Evolutionary conservation across 2,888 invertebrate genomes (phyloP).

Genomic region (Epicampocera succincta): DNA sequence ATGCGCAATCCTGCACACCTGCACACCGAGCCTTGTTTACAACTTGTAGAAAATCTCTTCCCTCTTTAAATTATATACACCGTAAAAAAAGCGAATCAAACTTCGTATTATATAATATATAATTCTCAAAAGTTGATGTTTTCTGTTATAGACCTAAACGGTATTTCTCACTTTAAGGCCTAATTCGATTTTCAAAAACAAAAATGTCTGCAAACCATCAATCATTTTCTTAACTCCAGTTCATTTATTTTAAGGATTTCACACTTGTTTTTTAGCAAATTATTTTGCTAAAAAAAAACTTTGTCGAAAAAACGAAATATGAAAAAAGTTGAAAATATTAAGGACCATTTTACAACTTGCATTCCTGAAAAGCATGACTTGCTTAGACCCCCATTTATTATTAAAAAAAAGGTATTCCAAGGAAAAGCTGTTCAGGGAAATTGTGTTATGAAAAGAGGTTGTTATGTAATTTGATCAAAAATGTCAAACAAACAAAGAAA

Average conservation of each 20-base stretch:
- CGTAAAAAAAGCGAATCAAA: too few species aligned
- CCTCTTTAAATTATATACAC: too few species aligned
- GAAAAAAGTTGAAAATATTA: background rate
- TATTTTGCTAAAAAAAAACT: background rate
- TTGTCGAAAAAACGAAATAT: background rate
- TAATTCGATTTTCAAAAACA: too few species aligned
- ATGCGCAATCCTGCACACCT: too few species aligned
- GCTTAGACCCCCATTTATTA: constrained; percentile 68
- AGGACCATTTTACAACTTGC: background rate
- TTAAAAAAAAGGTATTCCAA: constrained; percentile 62
- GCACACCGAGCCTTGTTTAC: too few species aligned
- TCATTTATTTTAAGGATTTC: background rate
- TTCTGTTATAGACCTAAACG: too few species aligned
- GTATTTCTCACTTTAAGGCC: too few species aligned
- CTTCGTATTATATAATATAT: too few species aligned
- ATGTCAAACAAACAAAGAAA: constrained; percentile 25
- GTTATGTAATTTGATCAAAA: constrained; percentile 55
- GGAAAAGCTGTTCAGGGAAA: constrained; percentile 8
- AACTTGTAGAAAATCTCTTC: too few species aligned
- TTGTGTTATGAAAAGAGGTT: constrained; percentile 49
- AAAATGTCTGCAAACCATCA: too few species aligned
- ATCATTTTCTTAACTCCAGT: constrained; percentile 66
- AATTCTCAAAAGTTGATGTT: too few species aligned
- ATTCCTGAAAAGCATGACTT: constrained; percentile 54
- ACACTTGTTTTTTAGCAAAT: background rate